Conservation (phyloP, 2,113 vertebrate genomes). For the Tenebrosternarchus preto region DNA sequence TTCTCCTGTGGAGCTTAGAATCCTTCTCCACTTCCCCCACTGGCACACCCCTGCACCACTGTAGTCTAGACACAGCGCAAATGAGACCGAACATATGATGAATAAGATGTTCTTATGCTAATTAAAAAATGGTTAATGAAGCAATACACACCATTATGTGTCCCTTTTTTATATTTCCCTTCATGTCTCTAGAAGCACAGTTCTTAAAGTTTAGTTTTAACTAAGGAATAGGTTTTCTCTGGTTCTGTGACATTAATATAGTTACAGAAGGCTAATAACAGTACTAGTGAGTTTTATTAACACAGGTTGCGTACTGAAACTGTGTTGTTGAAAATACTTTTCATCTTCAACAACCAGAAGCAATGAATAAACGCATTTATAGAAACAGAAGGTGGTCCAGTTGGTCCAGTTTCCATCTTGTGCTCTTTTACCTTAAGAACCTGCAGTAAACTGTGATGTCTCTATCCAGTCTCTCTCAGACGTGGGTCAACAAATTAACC, state of each 20-base stretch:
- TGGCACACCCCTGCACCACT: constrained; percentile 9
- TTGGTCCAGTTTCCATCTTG: neutral
- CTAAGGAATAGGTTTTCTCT: neutral
- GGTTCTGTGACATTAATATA: neutral
- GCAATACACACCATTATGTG: constrained; percentile 42
- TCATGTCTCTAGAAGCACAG: constrained; percentile 23
- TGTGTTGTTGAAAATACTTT: neutral
- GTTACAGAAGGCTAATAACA: too few relatives aligned
- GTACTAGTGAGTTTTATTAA: too few relatives aligned
- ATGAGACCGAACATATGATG: constrained; percentile 51
- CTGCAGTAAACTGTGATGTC: neutral
- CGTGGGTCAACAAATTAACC: neutral
- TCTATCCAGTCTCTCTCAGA: neutral
- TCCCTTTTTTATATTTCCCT: constrained; percentile 31
- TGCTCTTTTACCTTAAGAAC: neutral
- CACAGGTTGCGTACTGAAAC: neutral
- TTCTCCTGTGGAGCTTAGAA: constrained; percentile 14
- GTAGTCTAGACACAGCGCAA: constrained; percentile 35
- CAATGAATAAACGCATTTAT: neutral
- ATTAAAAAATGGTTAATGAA: constrained; percentile 57
- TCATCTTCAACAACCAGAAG: neutral
- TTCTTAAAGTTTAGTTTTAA: constrained; percentile 15
- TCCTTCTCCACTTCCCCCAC: neutral
- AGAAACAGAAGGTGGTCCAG: neutral
- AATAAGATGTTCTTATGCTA: constrained; percentile 55